phyloP scores from a whole-genome alignment of 1,140 invertebrate genomes.

The Lucilia cuprina region DNA sequence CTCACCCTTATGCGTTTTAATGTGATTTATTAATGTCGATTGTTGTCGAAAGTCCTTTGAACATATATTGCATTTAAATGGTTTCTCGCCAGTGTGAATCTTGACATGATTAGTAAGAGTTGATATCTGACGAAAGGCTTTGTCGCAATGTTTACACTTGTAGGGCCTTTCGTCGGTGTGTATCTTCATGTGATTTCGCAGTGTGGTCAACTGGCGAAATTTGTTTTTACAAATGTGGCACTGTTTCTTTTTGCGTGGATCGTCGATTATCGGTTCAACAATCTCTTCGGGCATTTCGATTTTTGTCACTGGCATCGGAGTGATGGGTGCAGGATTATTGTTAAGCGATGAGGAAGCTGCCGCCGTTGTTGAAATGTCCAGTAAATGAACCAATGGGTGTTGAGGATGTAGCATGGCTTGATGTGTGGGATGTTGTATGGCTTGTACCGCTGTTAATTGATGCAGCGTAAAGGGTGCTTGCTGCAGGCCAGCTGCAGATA shows the following conservation, averaged over 20 bases:
- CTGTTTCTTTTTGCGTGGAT: constrained; percentile 60
- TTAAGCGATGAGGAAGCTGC: constrained; percentile 35
- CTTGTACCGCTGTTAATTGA: constrained; percentile 58
- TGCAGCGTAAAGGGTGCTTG: constrained; percentile 56
- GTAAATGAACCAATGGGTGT: constrained; percentile 56
- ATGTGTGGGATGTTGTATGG: constrained; percentile 60
- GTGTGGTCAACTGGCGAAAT: constrained; percentile 61
- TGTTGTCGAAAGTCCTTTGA: constrained; percentile 60
- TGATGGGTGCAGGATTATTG: constrained; percentile 43
- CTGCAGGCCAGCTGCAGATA: constrained; percentile 50
- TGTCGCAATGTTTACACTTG: constrained; percentile 61
- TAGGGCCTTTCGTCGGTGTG: constrained; percentile 61
- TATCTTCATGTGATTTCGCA: constrained; percentile 63
- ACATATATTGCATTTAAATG: constrained; percentile 61
- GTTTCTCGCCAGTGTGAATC: constrained; percentile 61
- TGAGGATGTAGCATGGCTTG: constrained; percentile 60
- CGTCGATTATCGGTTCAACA: constrained; percentile 51
- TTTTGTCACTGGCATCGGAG: constrained; percentile 55
- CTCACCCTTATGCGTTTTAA: constrained; percentile 62
- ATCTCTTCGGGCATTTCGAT: constrained; percentile 57
- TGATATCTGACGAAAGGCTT: constrained; percentile 59
- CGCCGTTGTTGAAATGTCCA: constrained; percentile 57
- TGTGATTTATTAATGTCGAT: constrained; percentile 60
- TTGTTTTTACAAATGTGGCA: constrained; percentile 62
- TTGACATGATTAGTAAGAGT: constrained; percentile 62